Evolutionary conservation across 2,888 invertebrate genomes (phyloP), one percentile per base, ranked within the genome.

Genomic region (Lasioglossum oenotherae): DNA sequence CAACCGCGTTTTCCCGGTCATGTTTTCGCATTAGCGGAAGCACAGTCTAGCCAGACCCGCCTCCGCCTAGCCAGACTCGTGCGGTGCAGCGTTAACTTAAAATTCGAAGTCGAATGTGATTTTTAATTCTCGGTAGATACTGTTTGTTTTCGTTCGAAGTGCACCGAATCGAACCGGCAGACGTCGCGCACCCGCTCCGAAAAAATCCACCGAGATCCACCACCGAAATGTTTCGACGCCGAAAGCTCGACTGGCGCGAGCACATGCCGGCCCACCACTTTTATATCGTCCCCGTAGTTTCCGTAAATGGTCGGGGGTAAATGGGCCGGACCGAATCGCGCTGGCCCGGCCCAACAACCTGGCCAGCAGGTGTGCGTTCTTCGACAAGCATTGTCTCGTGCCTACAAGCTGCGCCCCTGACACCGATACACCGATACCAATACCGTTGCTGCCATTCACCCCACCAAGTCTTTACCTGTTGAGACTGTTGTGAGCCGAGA

Each of bases 351-450:
- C 69, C 69, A 19, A 69, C 35, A 8, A 23, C 69, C 69, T 38
- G 84, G 88, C 88, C 69, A 88, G 94, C 94, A 94, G 94, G 94
- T 94, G 94, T 94, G 89, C 87, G 74, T 74, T 73, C 78, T 53
- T 57, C 57, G 38, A 35, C 72, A 35, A 41, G 72, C 64, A 86
- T 82, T 81, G 85, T 85, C 78, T 49, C 78, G 78, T 86, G 81
- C 67, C 71, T 57, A 77, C 80, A 80, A 81, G 78, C 85, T 81
- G 76, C 71, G 84, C 49, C 67, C 60, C 31, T 78, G 46, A 73
- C 44, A 19, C 69, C 76, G 71, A 71, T n/a, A 41, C 41, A 69
- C 69, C 69, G 69, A 69, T 69, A 69, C 69, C n/a, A 57, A 57
- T 57, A n/a, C n/a, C 57, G 57, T n/a, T 57, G 12, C 57, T 64